Percentiles rank a stretch among this genome's conserved stretches.
Evolutionary conservation across 2,888 invertebrate species (phyloP).

Genomic region (Torymus auratus): DNA sequence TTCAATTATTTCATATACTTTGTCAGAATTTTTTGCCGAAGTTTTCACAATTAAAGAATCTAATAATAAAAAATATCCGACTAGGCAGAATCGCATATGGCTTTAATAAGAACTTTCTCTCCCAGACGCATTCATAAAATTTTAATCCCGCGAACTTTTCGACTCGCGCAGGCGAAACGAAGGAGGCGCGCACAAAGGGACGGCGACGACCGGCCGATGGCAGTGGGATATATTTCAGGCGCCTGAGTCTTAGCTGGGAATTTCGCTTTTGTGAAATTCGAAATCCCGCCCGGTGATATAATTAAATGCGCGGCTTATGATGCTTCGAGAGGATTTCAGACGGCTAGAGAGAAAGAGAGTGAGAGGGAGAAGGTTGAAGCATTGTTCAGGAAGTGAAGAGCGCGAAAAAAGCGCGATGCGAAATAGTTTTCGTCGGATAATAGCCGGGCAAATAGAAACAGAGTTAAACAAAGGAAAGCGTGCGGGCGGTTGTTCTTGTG

Average conservation of each 20-base stretch:
- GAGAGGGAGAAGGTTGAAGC: not conserved
- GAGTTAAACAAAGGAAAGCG: too few relatives aligned
- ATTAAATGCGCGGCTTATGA: conserved; percentile 4
- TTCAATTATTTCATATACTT: too few relatives aligned
- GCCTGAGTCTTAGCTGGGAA: not conserved
- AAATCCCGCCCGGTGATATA: conserved; percentile 6
- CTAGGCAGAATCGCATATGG: conserved; percentile 4
- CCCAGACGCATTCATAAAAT: conserved; percentile 24
- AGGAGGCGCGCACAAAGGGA: conserved; percentile 26
- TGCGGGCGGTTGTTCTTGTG: too few relatives aligned
- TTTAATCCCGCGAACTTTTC: conserved; percentile 43
- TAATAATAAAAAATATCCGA: too few relatives aligned
- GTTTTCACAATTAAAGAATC: too few relatives aligned
- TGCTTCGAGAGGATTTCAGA: conserved; percentile 1
- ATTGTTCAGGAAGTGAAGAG: not conserved
- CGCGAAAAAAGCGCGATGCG: not conserved
- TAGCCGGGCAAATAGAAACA: too few relatives aligned
- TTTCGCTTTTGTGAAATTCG: conserved; percentile 10
- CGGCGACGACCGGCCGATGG: not conserved
- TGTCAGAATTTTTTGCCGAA: too few relatives aligned
- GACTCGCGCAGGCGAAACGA: not conserved
- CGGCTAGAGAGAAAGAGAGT: too few relatives aligned
- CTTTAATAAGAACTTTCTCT: conserved; percentile 43
- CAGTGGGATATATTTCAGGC: conserved; percentile 12
- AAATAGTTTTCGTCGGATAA: too few relatives aligned